Base-by-base conservation (phyloP, 2,888 invertebrate genomes). In the Chloromyia formosa region DNA sequence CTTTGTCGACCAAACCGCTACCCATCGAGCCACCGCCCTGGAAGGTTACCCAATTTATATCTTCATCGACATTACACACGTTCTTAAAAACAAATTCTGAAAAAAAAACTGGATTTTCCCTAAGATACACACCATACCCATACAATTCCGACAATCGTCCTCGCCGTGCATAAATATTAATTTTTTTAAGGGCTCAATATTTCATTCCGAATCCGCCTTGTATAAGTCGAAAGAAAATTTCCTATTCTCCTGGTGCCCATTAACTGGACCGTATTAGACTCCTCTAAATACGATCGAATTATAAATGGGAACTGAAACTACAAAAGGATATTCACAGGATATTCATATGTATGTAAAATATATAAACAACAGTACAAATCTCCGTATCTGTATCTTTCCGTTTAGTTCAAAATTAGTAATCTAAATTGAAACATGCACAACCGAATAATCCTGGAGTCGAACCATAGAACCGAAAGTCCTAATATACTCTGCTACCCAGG, bases 281-380 rank as follows among this genome's bases (percentile, higher is more conserved):
- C 45, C 42, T 49, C 66, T 66, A 49, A 66, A 45, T 49, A 20
- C 22, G 27, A 45, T 22, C 42, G 45, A 66, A 66, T 66, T 66
- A 66, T 49, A 49, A 66, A 66, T 66, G 49, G 35, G 3, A 35
- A 35, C 27, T 35, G 2, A 35, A 35, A 49, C 49, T n/a, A 49
- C 49, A n/a, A 49, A 49, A 35, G 27, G 27, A 35, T 35, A 35
- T 35, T 35, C 27, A 35, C 27, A 35, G 2, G 27, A 7, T 4
- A 35, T 7, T 7, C 27, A 35, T 35, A 35, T 35, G n/a, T n/a
- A n/a, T n/a, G n/a, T n/a, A n/a, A n/a, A n/a, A n/a, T n/a, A n/a
- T n/a, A n/a, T n/a, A n/a, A n/a, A n/a, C n/a, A n/a, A n/a, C n/a
- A n/a, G n/a, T n/a, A 4, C 27, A 7, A 35, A 35, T 35, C 27